Evolutionary conservation across 2,888 invertebrate genomes (phyloP).

Genomic region (Zygaena filipendulae): DNA sequence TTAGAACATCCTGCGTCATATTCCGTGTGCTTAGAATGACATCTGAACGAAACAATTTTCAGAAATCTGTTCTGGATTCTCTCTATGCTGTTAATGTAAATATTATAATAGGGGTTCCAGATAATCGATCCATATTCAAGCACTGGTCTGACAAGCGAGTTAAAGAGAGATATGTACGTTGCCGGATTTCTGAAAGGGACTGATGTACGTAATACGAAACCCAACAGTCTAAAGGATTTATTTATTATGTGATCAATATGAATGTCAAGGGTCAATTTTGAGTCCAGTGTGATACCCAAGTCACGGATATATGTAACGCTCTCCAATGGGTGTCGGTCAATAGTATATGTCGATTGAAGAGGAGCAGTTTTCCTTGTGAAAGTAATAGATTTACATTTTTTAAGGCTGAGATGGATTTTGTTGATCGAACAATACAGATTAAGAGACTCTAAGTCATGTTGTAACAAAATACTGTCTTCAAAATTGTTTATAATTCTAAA

Average conservation of each 20-base stretch:
- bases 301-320: too few relatives aligned
- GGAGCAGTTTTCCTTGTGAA: conserved; percentile 16
- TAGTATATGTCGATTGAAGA: too few relatives aligned
- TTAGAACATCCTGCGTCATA: too few relatives aligned
- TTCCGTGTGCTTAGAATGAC: too few relatives aligned
- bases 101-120: conserved; percentile 5
- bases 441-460: conserved; percentile 13
- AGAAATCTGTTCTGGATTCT: too few relatives aligned
- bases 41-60: too few relatives aligned
- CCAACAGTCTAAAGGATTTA: background rate
- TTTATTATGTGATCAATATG: background rate
- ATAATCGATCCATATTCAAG: conserved; percentile 4
- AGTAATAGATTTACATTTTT: conserved; percentile 13
- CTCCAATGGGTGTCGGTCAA: too few relatives aligned
- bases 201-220: background rate
- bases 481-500: conserved; percentile 4
- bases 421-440: conserved; percentile 10
- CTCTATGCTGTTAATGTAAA: too few relatives aligned
- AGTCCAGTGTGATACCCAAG: conserved; percentile 11
- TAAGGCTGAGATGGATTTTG: conserved; percentile 8
- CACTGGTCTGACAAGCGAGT: conserved; percentile 2
- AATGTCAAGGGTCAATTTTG: conserved; percentile 9
- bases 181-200: background rate
- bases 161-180: conserved; percentile 1
- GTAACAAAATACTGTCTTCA: conserved; percentile 8